Evolutionary conservation across 2,888 invertebrate genomes (phyloP), one percentile per base, ranked within the genome.

Genomic region (Coelopa pilipes): DNA sequence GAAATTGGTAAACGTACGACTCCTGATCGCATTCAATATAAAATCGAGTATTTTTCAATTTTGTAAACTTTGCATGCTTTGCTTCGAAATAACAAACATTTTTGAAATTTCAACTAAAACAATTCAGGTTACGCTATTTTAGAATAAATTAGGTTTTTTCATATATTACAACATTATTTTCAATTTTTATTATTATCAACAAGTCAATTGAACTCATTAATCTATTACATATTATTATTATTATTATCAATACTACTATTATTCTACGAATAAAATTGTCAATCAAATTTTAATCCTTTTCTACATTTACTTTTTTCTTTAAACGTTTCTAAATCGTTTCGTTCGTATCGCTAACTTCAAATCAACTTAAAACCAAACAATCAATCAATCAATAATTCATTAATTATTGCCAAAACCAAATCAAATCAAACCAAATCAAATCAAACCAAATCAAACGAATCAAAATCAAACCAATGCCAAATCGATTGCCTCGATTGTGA

Each of bases 301-400:
- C 82, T 81, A 82, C 82, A 82, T 82, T 82, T 83, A 82, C 80
- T 81, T 82, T 79, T 78, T 79, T 83, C 73, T 83, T 82, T 72
- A 82, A 81, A 71, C 71, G 53, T 71, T 71, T 65, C 71, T 71
- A 69, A 72, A 76, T 75, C 74, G 69, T 74, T 75, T 71, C 74
- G 66, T 74, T 76, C 74, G 82, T 83, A 82, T 82, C 82, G 83
- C 83, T 83, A 82, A 83, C 46, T 34, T 34, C 34, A 77, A 76
- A 72, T 72, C 34, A 69, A 75, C 60, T 62, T 62, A 19, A 24
- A 62, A 62, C 21, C 21, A n/a, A n/a, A n/a, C 34, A 21, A 62
- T 24, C 59, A 62, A 57, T 72, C 71, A 74, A 74, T 72, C 47
- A 68, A 74, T 71, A 34, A 34, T 34, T 34, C 34, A 34, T 34